These are phyloP conservation scores for Hippocampus kuda DNA, from an alignment of 2,797 vertebrate species.

Conservation along the genomic window DNA sequence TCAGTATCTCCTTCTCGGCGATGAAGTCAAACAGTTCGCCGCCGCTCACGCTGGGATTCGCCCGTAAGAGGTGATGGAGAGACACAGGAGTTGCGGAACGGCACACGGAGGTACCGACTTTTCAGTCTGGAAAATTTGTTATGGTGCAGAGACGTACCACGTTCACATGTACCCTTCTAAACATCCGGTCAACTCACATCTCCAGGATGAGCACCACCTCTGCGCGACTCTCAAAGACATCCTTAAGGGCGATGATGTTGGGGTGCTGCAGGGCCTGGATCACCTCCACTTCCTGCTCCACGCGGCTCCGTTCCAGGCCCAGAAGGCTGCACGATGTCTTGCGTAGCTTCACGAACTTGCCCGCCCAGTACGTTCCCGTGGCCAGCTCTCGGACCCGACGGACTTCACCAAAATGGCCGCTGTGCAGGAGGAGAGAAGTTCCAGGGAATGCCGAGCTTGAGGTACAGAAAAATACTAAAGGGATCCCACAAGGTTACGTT, in stretches of 20 bases:
- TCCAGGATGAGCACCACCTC: conserved; percentile 75
- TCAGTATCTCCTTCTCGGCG: conserved; percentile 71
- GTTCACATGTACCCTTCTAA: background rate
- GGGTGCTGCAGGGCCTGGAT: conserved; percentile 67
- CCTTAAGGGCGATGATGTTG: conserved; percentile 63
- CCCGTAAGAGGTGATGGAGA: background rate
- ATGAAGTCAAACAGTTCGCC: conserved; percentile 82
- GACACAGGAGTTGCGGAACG: background rate
- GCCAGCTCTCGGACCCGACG: conserved; percentile 57
- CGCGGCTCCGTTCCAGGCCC: conserved; percentile 56
- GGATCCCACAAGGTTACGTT: background rate
- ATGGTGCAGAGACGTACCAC: too few species aligned
- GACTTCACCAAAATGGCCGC: conserved; percentile 73
- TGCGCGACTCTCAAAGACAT: conserved; percentile 69
- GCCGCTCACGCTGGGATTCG: conserved; percentile 55
- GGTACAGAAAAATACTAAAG: background rate
- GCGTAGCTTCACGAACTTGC: conserved; percentile 64
- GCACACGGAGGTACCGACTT: too few species aligned
- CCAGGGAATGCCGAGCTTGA: background rate
- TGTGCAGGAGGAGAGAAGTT: conserved; percentile 17
- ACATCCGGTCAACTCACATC: conserved; percentile 61
- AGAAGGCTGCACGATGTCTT: conserved; percentile 54
- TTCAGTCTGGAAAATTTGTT: too few species aligned
- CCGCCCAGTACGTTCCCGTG: conserved; percentile 56
- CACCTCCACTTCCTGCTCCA: conserved; percentile 69